phyloP scores from a whole-genome alignment of 2,113 vertebrate genomes.

The Octodon degus region DNA sequence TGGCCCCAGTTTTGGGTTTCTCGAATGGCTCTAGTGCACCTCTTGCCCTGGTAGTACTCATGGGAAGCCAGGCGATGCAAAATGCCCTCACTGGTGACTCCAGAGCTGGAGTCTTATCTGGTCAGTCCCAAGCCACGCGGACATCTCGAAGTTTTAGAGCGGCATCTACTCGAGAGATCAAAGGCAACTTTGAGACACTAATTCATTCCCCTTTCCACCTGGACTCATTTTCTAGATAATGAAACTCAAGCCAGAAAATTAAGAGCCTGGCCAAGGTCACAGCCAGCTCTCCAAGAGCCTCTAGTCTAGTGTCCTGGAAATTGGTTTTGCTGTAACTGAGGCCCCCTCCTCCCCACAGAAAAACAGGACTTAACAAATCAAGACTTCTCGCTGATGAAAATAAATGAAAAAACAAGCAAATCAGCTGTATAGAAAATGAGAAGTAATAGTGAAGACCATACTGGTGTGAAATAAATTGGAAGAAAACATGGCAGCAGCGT shows the following conservation, averaged over 20 bases:
- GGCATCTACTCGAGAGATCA: background rate
- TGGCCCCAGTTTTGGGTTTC: background rate
- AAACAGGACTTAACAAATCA: background rate
- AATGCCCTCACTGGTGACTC: background rate
- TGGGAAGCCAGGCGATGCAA: background rate
- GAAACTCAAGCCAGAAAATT: constrained; percentile 45
- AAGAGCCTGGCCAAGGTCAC: background rate
- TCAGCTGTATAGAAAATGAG: background rate
- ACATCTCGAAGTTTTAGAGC: constrained; percentile 37
- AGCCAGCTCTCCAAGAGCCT: background rate
- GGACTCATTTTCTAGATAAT: constrained; percentile 32
- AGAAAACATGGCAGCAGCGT: background rate
- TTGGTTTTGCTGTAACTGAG: background rate
- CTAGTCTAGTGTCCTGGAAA: background rate
- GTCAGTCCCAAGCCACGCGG: background rate
- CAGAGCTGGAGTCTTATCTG: background rate
- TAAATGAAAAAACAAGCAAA: constrained; percentile 20
- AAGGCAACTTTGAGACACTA: constrained; percentile 27
- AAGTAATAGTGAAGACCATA: background rate
- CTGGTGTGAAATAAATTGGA: background rate
- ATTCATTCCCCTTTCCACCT: background rate
- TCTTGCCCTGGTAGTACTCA: background rate
- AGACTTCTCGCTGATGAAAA: constrained; percentile 6
- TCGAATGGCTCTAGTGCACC: rapidly evolving
- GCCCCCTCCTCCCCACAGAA: background rate